Evolutionary conservation across 2,888 invertebrate genomes (phyloP), one percentile per base, ranked within the genome.

Genomic region (Vesta saturnalis): DNA sequence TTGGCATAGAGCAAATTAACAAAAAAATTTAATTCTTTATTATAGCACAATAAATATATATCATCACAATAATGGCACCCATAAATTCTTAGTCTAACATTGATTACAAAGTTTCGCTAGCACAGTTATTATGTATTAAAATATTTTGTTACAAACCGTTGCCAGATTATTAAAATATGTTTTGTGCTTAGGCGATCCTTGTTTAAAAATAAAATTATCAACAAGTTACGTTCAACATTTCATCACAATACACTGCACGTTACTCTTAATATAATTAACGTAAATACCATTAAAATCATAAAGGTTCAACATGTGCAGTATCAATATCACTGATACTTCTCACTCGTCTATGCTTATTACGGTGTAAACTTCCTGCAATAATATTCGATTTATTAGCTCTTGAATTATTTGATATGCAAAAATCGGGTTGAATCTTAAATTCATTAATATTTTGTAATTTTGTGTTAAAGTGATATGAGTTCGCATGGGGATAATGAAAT

Each of bases 261-360:
- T 47, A 2, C 15, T 23, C 3, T 23, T 23, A 23, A 5, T 5
- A 5, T 23, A 23, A 23, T 23, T 5, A 23, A 5, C 8, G 8
- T 39, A 39, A 6, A 39, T 3, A 19, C 5, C 18, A 16, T 56
- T 60, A 57, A 60, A 68, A 67, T 71, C 71, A 71, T 63, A 71
- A 68, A 1, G 85, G 85, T 23, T 84, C 82, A 15, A 84, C 82
- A 39, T 85, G 83, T 54, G 85, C 81, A 14, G 88, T 88, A 79
- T 92, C 92, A 77, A 92, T 92, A 81, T 92, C 92, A 1, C 92
- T 91, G 74, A 92, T 92, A 77, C 91, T 91, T 77, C 91, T 90
- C 35, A 91, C 91, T 12, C 92, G 85, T 15, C 91, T 85, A 75
- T 91, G 91, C 73, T 87, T 88, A 74, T 87, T 86, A 72, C 85